Base-by-base conservation (phyloP, 2,113 vertebrate genomes). In the Romanogobio albipinnatus region DNA sequence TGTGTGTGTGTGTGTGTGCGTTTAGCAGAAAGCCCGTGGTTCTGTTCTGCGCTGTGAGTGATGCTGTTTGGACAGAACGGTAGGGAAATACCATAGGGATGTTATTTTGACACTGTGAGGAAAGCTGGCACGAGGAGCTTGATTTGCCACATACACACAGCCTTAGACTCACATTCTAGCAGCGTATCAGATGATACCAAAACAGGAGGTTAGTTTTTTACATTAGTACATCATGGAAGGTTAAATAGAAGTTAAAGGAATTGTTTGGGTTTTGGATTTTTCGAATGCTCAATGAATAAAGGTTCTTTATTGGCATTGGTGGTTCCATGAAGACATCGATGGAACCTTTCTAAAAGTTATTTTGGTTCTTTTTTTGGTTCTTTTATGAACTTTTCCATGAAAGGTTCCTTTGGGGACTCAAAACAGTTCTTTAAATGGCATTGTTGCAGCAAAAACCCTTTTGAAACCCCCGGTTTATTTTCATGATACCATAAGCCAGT, bases 41-140 rank as follows among this genome's bases (percentile, higher is more conserved):
- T 39, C 14, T 70, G 74, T 84, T 83, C 26, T 79, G 39, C n/a
- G 43, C 76, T 29, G 71, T 53, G 71, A 85, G 39, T 85, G 83
- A 84, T 85, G 61, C 10, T 82, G 83, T 85, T 87, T 87, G 73
- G 86, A 87, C 61, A 82, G 43, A 75, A 66, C 17, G 64, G 70
- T 82, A 33, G 68, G 70, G 70, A 58, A 78, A 82, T 66, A 82
- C 59, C 62, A 59, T 64, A 24, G 61, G 71, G 83, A 82, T 82
- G 53, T 87, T 85, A 82, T 84, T 77, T 74, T 87, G 53, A 84
- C 83, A 70, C 61, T 61, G 75, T 43, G 84, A 68, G 62, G 83
- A 70, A 76, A 81, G 36, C 83, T 87, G 70, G 76, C 59, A 76
- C 36, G 39, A 24, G 56, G 36, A 53, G 26, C 22, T 49, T 29